Evolutionary conservation across 92 coral and sea anemone genomes (phyloP).

Genomic region (Hydrozoanthus gracilis): DNA sequence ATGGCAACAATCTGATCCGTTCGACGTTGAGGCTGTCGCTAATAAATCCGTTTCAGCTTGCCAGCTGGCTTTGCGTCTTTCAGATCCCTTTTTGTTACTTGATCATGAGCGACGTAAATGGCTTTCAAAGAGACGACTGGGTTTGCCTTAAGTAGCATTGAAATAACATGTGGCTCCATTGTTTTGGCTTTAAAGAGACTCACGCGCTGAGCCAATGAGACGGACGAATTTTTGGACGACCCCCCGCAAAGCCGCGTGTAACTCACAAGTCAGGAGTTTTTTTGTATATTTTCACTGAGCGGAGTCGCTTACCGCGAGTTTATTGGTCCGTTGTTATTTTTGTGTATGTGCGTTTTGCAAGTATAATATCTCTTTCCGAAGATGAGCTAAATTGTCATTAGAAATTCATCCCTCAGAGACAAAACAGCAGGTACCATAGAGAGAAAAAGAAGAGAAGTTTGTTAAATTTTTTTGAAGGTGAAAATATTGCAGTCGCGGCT

Average conservation of each 20-base stretch:
- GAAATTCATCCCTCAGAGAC: constrained; percentile 57
- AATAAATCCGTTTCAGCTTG: constrained; percentile 54
- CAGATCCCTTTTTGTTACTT: constrained; percentile 79
- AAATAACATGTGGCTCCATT: constrained; percentile 98
- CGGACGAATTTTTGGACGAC: constrained; percentile 48
- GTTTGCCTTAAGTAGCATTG: constrained; percentile 76
- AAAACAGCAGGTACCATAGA: constrained; percentile 50
- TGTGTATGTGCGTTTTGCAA: constrained; percentile 45
- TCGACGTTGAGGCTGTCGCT: constrained; percentile 58
- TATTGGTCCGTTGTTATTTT: constrained; percentile 69
- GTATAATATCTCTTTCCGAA: constrained; percentile 52
- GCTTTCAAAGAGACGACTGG: constrained; percentile 88
- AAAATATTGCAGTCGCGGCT: background rate
- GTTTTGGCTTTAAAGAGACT: constrained; percentile 85
- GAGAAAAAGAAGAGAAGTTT: background rate
- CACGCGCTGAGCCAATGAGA: constrained; percentile 81
- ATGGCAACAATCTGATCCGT: constrained; percentile 52
- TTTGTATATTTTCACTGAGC: constrained; percentile 43
- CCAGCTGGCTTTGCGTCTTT: constrained; percentile 71
- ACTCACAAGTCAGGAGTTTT: constrained; percentile 68
- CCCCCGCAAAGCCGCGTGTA: constrained; percentile 80
- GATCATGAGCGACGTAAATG: constrained; percentile 77
- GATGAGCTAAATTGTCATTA: constrained; percentile 77
- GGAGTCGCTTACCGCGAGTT: constrained; percentile 56
- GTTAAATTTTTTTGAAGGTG: background rate